These are phyloP conservation scores for Aplidium turbinatum DNA, from an alignment of 23 tunicate species.

Conservation along the genomic window DNA sequence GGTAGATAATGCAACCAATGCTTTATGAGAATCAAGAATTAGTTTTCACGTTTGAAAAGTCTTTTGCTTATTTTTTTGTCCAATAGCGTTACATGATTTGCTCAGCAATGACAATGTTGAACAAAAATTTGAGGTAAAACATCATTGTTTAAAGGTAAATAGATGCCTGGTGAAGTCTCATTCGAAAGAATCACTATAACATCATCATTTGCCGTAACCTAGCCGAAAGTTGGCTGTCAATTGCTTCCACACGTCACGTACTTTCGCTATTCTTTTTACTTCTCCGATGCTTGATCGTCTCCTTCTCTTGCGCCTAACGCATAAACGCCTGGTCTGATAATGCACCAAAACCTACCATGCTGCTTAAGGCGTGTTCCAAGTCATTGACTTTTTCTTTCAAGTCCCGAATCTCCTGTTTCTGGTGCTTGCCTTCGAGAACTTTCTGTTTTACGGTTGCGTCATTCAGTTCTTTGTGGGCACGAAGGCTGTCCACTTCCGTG, in stretches of 20 bases:
- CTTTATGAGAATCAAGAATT: background rate
- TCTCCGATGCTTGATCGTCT: background rate
- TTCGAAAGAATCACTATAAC: too few relatives aligned
- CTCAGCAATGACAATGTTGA: too few relatives aligned
- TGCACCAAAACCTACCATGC: constrained; percentile 43
- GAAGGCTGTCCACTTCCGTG: constrained; percentile 46
- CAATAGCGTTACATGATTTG: too few relatives aligned
- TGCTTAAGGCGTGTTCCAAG: constrained; percentile 61
- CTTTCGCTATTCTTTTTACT: background rate
- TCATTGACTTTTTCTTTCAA: constrained; percentile 54
- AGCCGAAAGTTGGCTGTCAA: background rate
- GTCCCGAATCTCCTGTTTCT: constrained; percentile 65
- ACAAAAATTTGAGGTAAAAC: too few relatives aligned
- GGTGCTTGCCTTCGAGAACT: constrained; percentile 83
- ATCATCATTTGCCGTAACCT: background rate
- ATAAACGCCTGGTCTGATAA: background rate
- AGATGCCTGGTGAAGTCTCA: too few relatives aligned
- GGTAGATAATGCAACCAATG: background rate
- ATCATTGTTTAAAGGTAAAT: too few relatives aligned
- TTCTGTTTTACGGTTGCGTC: constrained; percentile 75
- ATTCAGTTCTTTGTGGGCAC: constrained; percentile 59
- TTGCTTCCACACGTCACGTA: background rate
- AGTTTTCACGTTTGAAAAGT: background rate
- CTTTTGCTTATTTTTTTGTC: background rate
- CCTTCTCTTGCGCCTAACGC: background rate